These are phyloP conservation scores for human (Homo sapiens) DNA, from an alignment of 2,113 vertebrate genomes.

Conservation along the genomic window GRCh38 chr13:73823001-73823500, in stretches of 20 bases:
- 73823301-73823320: constrained; percentile 28
- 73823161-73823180: constrained; percentile 19
- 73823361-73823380: not conserved
- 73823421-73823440: not conserved
- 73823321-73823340: not conserved
- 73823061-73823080: not conserved
- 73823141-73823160: not conserved
- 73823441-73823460: not conserved
- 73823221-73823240: not conserved
- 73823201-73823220: constrained; percentile 58
- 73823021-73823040: not conserved
- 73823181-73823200: not conserved
- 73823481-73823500: not conserved
- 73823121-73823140: not conserved
- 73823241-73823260: constrained; percentile 20
- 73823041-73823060: constrained; percentile 39
- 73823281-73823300: constrained; percentile 46
- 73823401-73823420: constrained; percentile 15
- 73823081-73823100: not conserved
- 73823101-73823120: not conserved
- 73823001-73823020: not conserved
- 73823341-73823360: not conserved
- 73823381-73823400: constrained; percentile 28
- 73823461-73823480: not conserved
- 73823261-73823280: constrained; percentile 55